These are phyloP conservation scores for Nomada fucata DNA, from an alignment of 2,888 invertebrate genomes.

Conservation along the genomic window DNA sequence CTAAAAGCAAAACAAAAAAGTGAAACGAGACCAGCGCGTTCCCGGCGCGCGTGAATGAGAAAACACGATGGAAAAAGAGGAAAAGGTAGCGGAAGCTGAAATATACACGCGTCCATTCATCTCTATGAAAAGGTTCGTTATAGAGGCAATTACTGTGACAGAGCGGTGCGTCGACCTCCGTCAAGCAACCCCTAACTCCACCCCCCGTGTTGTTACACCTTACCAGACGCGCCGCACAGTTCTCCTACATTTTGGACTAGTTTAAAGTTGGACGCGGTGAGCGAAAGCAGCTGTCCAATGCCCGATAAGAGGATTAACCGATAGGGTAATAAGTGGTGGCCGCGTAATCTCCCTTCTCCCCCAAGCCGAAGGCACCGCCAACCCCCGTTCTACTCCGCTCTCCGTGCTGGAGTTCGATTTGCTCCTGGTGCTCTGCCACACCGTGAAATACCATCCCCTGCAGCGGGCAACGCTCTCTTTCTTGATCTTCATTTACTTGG, in stretches of 20 bases:
- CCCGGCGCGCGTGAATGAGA: slow-evolving; percentile 21
- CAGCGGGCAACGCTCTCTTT: not conserved
- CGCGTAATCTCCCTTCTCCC: slow-evolving; percentile 28
- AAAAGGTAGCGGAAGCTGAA: slow-evolving; percentile 38
- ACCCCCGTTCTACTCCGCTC: not conserved
- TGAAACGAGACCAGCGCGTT: slow-evolving; percentile 12
- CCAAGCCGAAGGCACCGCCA: not conserved
- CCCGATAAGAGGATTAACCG: slow-evolving; percentile 65
- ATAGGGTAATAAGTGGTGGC: slow-evolving; percentile 62
- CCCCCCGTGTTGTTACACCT: slow-evolving; percentile 8
- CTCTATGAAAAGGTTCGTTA: slow-evolving; percentile 63
- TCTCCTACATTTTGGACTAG: slow-evolving; percentile 65
- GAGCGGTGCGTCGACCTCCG: slow-evolving; percentile 51
- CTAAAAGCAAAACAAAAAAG: not conserved
- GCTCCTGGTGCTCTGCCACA: not conserved
- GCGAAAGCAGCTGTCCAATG: slow-evolving; percentile 41
- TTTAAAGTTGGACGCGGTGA: slow-evolving; percentile 43
- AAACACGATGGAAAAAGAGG: slow-evolving; percentile 16
- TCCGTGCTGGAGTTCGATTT: not conserved
- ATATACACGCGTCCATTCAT: slow-evolving; percentile 58
- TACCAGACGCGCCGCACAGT: slow-evolving; percentile 25
- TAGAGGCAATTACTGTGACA: slow-evolving; percentile 57
- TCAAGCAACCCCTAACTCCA: not conserved
- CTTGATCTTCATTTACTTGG: not conserved
- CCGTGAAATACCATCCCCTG: not conserved